A percentile compares a stretch with the other conserved stretches of the same genome.
Conservation (phyloP, 2,797 vertebrate genomes). For the Rallus crepitans region DNA sequence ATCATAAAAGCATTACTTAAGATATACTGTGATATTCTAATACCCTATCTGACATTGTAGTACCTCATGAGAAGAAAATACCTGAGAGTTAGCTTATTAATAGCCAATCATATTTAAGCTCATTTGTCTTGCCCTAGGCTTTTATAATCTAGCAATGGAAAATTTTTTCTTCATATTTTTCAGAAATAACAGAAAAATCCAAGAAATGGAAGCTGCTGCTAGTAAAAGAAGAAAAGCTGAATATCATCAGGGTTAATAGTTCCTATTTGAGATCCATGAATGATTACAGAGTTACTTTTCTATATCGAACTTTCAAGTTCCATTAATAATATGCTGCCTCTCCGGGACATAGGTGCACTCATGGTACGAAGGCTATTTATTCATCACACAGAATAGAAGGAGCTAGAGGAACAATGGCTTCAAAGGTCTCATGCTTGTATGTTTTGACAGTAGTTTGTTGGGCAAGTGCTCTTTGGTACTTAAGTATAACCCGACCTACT, state of each 20-base stretch:
- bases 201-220: constrained; percentile 59
- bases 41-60: not conserved
- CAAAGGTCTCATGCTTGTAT: constrained; percentile 96
- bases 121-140: not conserved
- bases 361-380: constrained; percentile 80
- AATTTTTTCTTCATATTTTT: constrained; percentile 76
- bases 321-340: constrained; percentile 85
- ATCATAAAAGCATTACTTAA: not conserved
- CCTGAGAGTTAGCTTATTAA: not conserved
- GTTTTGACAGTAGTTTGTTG: constrained; percentile 96
- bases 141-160: constrained; percentile 30
- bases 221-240: constrained; percentile 60
- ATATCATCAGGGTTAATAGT: constrained; percentile 35
- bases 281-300: constrained; percentile 78
- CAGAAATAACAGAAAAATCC: constrained; percentile 74
- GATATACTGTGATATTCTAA: not conserved
- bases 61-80: not conserved
- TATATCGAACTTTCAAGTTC: constrained; percentile 78
- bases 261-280: constrained; percentile 65
- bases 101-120: not conserved
- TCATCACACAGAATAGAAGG: constrained; percentile 79
- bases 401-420: constrained; percentile 93
- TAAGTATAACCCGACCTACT: constrained; percentile 93
- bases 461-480: constrained; percentile 97
- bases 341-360: constrained; percentile 74